phyloP scores from a whole-genome alignment of 2,888 invertebrate species.

The Apotomis capreana region DNA sequence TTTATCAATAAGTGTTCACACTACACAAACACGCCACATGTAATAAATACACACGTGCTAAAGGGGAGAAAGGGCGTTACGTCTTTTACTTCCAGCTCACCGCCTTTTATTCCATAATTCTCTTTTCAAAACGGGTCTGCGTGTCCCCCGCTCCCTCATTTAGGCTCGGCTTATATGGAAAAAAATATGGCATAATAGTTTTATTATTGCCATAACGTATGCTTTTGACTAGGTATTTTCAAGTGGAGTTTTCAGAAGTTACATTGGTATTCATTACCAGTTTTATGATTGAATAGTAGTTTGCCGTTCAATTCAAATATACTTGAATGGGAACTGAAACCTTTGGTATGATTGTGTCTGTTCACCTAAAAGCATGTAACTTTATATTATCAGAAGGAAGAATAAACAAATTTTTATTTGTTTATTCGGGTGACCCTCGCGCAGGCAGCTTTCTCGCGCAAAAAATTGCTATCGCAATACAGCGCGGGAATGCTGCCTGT shows the following conservation, averaged over 20 bases:
- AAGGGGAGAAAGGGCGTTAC: slow-evolving; percentile 52
- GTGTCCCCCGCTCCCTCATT: slow-evolving; percentile 61
- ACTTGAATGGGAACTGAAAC: no score
- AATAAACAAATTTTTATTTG: no score
- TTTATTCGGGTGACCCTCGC: no score
- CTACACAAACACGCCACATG: slow-evolving; percentile 11
- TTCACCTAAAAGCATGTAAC: no score
- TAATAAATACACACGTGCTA: slow-evolving; percentile 41
- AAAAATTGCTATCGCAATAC: no score
- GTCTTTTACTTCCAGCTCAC: slow-evolving; percentile 55
- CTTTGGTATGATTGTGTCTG: no score
- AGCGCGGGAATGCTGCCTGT: no score
- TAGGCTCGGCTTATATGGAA: slow-evolving; percentile 46
- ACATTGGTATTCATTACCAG: no score
- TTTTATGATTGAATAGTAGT: no score
- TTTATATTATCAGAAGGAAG: no score
- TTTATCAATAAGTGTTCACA: slow-evolving; percentile 20
- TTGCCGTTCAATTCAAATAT: no score
- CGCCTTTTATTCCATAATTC: slow-evolving; percentile 61
- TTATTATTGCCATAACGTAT: slow-evolving; percentile 47
- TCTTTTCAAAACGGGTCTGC: slow-evolving; percentile 54
- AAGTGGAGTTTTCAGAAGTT: slow-evolving; percentile 2
- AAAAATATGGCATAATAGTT: slow-evolving; percentile 17
- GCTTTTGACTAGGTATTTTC: slow-evolving; percentile 43
- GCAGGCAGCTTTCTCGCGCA: no score